Evolutionary conservation across 1,140 invertebrate species (phyloP), one percentile per base, ranked within the genome.

Genomic region (Drosophila tsacasi): DNA sequence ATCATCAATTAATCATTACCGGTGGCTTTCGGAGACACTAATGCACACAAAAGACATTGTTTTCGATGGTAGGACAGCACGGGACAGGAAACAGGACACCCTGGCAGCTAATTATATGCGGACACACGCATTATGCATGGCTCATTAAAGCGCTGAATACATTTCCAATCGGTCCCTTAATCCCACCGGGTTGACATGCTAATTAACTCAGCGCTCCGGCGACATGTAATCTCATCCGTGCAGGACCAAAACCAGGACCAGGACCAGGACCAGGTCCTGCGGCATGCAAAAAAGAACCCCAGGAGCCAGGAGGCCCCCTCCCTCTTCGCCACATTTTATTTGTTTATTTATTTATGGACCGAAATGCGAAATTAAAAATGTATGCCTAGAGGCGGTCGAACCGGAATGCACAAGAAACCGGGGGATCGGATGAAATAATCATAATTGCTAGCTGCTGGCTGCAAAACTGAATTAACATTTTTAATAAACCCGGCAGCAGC

Each of bases 331-430:
- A 40, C 57, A 42, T 55, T 79, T 79, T 73, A 55, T 71, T 79
- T 73, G 35, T 52, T 85, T 81, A 79, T 79, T 86, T 86, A 86
- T 86, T 86, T 86, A 86, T 79, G 76, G 58, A 25, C 59, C 73
- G 81, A 86, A 86, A 87, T 86, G 79, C 44, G 79, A 86, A 86
- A 86, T 86, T 82, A 86, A 86, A 86, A 82, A 82, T 86, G 66
- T 44, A 86, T 86, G 79, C 83, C 83, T 76, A 61, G 62, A 72
- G 79, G 61, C 76, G 69, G 61, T 74, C 68, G 73, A 49, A 25
- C 69, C 49, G 44, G 71, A 79, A 62, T 64, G 62, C 69, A 65
- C 30, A 71, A 64, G 42, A 59, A 71, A 60, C 21, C 35, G 12
- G 49, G 69, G 54, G 68, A 35, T 66, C 73, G 65, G 66, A 73